phyloP scores from a whole-genome alignment of 2,888 invertebrate genomes.

The Branchellion lobata region DNA sequence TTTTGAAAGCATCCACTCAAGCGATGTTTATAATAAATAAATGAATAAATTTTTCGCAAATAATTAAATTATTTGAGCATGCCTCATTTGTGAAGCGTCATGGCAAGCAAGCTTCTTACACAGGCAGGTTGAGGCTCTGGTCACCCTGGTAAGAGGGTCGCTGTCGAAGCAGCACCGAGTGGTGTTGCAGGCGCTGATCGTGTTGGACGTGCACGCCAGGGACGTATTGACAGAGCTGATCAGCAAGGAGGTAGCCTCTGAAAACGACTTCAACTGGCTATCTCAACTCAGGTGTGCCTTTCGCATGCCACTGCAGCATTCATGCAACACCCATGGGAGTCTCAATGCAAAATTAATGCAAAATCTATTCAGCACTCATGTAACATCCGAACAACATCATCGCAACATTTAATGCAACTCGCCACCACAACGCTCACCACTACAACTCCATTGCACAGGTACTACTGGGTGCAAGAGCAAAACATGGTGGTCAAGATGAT shows the following conservation, averaged over 20 bases:
- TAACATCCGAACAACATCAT: no score
- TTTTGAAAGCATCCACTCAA: no score
- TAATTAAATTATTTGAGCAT: no score
- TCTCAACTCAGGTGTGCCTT: slow-evolving; percentile 64
- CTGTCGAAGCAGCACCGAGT: slow-evolving; percentile 63
- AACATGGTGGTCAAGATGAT: slow-evolving; percentile 59
- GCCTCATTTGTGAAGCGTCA: no score
- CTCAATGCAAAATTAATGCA: no score
- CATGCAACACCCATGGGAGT: no score
- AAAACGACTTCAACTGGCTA: slow-evolving; percentile 64
- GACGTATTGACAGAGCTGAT: slow-evolving; percentile 61
- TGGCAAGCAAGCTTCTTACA: no score
- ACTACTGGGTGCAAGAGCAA: not conserved
- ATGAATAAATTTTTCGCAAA: no score
- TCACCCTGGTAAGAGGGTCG: slow-evolving; percentile 66
- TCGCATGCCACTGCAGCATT: slow-evolving; percentile 61
- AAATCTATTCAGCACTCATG: no score
- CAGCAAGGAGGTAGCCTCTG: slow-evolving; percentile 56
- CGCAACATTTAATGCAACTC: no score
- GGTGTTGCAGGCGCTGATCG: slow-evolving; percentile 65
- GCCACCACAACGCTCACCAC: no score
- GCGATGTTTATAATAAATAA: no score
- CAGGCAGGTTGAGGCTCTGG: slow-evolving; percentile 45
- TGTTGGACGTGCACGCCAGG: slow-evolving; percentile 73
- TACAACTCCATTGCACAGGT: not conserved